Conservation (phyloP, 2,888 invertebrate species). For the Caenorhabditis panamensis region DNA sequence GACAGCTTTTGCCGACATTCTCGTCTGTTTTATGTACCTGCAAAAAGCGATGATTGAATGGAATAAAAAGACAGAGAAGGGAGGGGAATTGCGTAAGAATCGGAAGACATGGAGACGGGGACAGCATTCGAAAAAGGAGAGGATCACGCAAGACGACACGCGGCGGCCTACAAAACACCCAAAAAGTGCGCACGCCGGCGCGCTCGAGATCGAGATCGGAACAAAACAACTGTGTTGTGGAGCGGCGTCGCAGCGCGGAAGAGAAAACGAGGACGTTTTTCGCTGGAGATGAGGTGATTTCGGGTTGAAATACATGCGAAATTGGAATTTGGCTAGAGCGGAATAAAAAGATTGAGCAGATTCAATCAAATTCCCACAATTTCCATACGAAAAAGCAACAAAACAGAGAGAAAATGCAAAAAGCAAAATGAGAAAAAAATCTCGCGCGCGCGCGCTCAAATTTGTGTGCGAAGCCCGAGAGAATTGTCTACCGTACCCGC, state of each 20-base stretch:
- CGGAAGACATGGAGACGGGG: constrained; percentile 22
- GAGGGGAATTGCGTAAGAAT: constrained; percentile 21
- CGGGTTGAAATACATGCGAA: neutral
- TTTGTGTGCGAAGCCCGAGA: neutral
- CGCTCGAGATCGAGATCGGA: constrained; percentile 54
- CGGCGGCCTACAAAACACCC: constrained; percentile 49
- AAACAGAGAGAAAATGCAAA: neutral
- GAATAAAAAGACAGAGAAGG: neutral
- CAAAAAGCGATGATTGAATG: constrained; percentile 1
- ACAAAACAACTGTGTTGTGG: constrained; percentile 23
- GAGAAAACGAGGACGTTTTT: neutral
- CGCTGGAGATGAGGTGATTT: neutral
- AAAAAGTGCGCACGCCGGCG: constrained; percentile 46
- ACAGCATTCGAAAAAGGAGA: constrained; percentile 31
- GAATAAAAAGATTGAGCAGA: neutral
- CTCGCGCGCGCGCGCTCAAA: no score
- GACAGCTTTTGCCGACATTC: constrained; percentile 79
- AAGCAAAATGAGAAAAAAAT: neutral
- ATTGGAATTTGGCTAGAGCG: neutral
- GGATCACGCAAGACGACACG: constrained; percentile 31
- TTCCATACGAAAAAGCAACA: neutral
- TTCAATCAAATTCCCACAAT: neutral
- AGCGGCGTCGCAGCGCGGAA: neutral
- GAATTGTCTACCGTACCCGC: neutral
- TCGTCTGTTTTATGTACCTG: constrained; percentile 17